Conservation (phyloP, 2,888 invertebrate genomes). For the Spilarctia lutea region DNA sequence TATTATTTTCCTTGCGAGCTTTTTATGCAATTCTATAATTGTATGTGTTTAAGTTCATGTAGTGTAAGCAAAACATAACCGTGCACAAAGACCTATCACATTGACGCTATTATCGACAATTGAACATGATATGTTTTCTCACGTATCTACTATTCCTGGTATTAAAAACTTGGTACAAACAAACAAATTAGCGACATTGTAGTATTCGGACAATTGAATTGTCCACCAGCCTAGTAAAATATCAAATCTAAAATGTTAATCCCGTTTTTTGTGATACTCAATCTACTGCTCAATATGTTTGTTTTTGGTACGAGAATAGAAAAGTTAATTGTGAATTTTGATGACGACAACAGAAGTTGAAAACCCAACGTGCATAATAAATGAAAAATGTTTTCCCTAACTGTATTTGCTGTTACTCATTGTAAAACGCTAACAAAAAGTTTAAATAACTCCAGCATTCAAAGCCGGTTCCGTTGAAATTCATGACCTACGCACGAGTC, state of each 20-base stretch:
- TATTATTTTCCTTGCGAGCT: not conserved
- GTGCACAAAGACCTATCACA: not conserved
- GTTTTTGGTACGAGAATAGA: not conserved
- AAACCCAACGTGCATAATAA: not conserved
- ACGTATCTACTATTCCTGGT: not conserved
- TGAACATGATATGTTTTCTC: not conserved
- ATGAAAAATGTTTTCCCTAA: not conserved
- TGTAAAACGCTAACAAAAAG: not conserved
- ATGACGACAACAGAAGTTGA: not conserved
- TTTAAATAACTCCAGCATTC: not conserved
- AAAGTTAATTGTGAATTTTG: no score
- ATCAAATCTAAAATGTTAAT: not conserved
- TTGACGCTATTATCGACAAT: not conserved
- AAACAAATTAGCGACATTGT: not conserved
- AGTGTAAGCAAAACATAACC: not conserved
- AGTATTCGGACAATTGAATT: not conserved
- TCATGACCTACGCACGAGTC: constrained; percentile 1
- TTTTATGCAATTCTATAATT: no score
- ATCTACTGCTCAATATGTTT: not conserved
- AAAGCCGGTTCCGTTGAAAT: not conserved
- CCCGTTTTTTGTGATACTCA: not conserved
- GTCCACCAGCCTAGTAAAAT: not conserved
- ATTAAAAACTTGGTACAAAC: no score
- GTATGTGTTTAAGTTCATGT: not conserved
- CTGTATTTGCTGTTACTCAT: not conserved